Percentiles rank a stretch among this genome's conserved stretches.
phyloP scores from a whole-genome alignment of 2,113 vertebrate species.

The Gymnobelideus leadbeateri region DNA sequence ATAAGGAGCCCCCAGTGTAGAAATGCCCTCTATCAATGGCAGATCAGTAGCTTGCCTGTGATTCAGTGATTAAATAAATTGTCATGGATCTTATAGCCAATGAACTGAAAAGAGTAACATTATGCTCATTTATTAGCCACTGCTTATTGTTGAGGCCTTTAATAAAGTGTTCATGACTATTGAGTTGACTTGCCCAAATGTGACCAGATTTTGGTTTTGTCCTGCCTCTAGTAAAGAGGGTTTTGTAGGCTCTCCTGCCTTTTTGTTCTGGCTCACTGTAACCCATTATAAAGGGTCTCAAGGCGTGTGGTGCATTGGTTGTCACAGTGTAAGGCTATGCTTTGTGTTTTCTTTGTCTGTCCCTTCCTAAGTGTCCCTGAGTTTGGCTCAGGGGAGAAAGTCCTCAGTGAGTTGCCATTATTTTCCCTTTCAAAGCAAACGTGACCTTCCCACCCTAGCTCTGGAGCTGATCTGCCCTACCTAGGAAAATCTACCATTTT shows the following conservation, averaged over 20 bases:
- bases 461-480: not conserved
- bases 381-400: not conserved
- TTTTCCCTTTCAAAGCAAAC: not conserved
- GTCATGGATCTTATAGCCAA: not conserved
- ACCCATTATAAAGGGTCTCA: not conserved
- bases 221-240: not conserved
- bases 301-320: not conserved
- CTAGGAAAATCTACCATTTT: not conserved
- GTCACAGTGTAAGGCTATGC: not conserved
- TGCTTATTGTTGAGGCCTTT: not conserved
- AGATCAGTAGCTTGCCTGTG: not conserved
- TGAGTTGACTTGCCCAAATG: not conserved
- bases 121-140: not conserved
- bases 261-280: not conserved
- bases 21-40: not conserved
- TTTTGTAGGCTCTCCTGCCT: not conserved
- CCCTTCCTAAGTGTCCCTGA: not conserved
- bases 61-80: not conserved
- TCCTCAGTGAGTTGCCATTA: constrained; percentile 4
- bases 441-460: not conserved
- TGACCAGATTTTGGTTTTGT: not conserved
- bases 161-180: not conserved
- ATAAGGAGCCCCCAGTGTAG: not conserved
- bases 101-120: not conserved
- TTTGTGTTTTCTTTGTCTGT: not conserved